Evolutionary conservation across 2,113 vertebrate species (phyloP).

Genomic region (Pachycephala philippinensis): DNA sequence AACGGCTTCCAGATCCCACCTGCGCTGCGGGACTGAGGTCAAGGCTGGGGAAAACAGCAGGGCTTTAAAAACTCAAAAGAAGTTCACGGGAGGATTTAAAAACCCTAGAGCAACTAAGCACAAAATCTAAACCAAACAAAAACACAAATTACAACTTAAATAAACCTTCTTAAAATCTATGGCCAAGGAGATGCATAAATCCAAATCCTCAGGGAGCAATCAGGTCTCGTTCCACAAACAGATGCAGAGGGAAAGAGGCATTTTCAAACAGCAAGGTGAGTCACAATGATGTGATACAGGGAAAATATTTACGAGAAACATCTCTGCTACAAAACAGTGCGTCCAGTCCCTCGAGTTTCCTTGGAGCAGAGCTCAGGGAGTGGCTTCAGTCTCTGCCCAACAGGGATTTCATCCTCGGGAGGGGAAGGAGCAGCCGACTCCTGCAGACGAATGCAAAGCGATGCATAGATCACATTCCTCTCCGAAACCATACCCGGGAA

Average conservation of each 20-base stretch:
- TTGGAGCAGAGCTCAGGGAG: background rate
- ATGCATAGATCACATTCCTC: background rate
- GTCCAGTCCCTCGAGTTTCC: background rate
- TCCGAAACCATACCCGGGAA: background rate
- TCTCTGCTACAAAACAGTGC: background rate
- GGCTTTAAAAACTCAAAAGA: background rate
- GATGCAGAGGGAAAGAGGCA: background rate
- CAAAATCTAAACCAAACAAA: background rate
- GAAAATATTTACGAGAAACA: background rate
- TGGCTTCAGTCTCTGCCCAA: background rate
- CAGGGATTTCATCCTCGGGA: background rate
- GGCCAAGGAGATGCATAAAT: background rate
- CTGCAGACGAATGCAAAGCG: background rate
- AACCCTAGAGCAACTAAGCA: background rate
- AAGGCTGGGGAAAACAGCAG: background rate
- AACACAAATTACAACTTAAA: background rate
- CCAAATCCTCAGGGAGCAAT: background rate
- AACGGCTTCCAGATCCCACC: background rate
- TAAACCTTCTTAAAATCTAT: background rate
- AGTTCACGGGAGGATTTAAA: background rate
- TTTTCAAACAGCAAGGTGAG: background rate
- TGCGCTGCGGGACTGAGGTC: background rate
- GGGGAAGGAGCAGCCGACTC: background rate
- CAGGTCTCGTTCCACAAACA: background rate
- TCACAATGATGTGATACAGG: rapidly evolving